Conservation (phyloP, 2,797 vertebrate genomes). For the Girardinus metallicus region DNA sequence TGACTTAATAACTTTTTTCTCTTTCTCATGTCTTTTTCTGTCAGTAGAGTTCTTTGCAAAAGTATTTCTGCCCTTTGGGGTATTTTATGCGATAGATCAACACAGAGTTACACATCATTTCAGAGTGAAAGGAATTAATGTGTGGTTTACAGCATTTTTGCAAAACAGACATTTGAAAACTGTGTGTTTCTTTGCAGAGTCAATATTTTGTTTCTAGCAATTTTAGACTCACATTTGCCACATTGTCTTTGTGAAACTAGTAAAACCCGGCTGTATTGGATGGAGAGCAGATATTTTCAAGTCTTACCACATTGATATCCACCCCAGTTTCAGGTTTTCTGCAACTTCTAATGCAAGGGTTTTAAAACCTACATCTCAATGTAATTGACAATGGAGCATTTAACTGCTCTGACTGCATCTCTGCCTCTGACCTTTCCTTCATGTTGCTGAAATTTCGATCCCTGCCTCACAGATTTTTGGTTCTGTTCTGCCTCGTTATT, state of each 20-base stretch:
- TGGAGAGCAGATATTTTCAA: background rate
- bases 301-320: background rate
- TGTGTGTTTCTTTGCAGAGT: background rate
- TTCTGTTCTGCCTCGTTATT: too few species aligned
- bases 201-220: background rate
- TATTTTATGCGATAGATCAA: background rate
- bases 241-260: background rate
- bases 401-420: too few species aligned
- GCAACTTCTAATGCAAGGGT: background rate
- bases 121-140: background rate
- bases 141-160: background rate
- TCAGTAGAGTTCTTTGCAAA: background rate
- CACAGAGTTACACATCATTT: background rate
- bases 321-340: background rate
- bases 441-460: too few species aligned
- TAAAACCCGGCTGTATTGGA: background rate
- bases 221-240: background rate
- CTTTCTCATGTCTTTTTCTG: background rate
- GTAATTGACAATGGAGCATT: too few species aligned
- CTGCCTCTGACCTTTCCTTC: too few species aligned
- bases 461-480: too few species aligned
- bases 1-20: background rate
- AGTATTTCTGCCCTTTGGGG: background rate
- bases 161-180: background rate
- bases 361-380: background rate